phyloP scores from a whole-genome alignment of 2,888 invertebrate genomes.

The Agelastica alni region DNA sequence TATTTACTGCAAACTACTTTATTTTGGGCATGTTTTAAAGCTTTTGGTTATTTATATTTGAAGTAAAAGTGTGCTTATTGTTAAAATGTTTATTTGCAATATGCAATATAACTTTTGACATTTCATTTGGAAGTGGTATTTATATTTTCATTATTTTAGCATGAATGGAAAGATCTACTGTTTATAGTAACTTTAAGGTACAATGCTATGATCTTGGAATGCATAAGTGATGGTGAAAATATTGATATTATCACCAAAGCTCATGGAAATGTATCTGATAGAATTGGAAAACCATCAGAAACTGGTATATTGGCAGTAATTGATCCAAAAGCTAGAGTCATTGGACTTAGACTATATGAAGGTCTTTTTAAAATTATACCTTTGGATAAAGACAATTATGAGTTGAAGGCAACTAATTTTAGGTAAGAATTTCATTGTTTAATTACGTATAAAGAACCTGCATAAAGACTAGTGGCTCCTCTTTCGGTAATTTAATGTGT shows the following conservation, averaged over 20 bases:
- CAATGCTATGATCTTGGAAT: conserved; percentile 97
- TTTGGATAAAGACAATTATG: conserved; percentile 89
- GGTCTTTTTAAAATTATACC: conserved; percentile 98
- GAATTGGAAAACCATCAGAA: conserved; percentile 93
- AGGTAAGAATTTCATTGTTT: conserved; percentile 63
- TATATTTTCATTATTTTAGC: conserved; percentile 62
- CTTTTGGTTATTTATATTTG: too few relatives aligned
- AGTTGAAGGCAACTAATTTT: conserved; percentile 87
- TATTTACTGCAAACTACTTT: too few relatives aligned
- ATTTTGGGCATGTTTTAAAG: too few relatives aligned
- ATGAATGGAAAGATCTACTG: conserved; percentile 88
- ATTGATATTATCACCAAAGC: conserved; percentile 94
- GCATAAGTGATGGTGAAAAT: conserved; percentile 73
- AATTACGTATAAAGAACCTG: too few relatives aligned
- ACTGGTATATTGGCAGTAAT: conserved; percentile 95
- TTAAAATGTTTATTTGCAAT: too few relatives aligned
- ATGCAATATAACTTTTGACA: too few relatives aligned
- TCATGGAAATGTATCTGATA: conserved; percentile 94
- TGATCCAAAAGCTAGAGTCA: conserved; percentile 93
- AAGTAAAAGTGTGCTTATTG: too few relatives aligned
- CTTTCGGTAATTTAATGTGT: too few relatives aligned
- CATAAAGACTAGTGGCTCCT: too few relatives aligned
- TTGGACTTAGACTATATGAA: conserved; percentile 93
- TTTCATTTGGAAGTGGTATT: too few relatives aligned
- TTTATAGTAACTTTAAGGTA: conserved; percentile 93